A percentile compares a stretch with the other conserved stretches of the same genome.
These are phyloP conservation scores for Bungarus multicinctus DNA, from an alignment of 2,113 vertebrate species.

Conservation along the genomic window DNA sequence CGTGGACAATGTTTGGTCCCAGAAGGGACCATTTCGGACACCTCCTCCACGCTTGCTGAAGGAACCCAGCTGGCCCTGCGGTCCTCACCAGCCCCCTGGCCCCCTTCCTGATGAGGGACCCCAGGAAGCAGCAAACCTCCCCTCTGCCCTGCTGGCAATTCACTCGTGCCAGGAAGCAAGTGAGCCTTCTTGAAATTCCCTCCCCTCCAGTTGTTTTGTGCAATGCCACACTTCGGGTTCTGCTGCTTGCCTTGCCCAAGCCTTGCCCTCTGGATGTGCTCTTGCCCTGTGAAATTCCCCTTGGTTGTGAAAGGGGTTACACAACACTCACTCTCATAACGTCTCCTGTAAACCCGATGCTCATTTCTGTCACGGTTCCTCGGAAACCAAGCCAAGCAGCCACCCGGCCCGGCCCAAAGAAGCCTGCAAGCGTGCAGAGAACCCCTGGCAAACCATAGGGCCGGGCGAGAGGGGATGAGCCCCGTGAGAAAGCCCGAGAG, in stretches of 20 bases:
- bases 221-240: background rate
- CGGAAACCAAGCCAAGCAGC: background rate
- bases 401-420: too few relatives aligned
- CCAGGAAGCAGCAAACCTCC: background rate
- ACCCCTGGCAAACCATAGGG: background rate
- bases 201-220: too few relatives aligned
- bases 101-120: background rate
- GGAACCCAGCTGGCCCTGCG: background rate
- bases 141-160: background rate
- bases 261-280: background rate
- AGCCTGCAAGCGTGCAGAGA: background rate
- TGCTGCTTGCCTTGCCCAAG: background rate
- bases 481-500: background rate
- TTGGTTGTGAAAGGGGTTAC: too few relatives aligned
- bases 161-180: background rate
- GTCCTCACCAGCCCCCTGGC: too few relatives aligned
- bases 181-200: background rate
- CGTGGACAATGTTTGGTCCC: background rate
- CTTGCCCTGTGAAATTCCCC: background rate
- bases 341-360: too few relatives aligned
- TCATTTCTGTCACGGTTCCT: background rate
- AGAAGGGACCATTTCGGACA: background rate
- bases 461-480: background rate
- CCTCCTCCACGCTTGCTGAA: background rate
- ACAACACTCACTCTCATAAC: rapidly evolving